These are phyloP conservation scores for Myodes glareolus DNA, from an alignment of 2,113 vertebrate species.

Conservation along the genomic window DNA sequence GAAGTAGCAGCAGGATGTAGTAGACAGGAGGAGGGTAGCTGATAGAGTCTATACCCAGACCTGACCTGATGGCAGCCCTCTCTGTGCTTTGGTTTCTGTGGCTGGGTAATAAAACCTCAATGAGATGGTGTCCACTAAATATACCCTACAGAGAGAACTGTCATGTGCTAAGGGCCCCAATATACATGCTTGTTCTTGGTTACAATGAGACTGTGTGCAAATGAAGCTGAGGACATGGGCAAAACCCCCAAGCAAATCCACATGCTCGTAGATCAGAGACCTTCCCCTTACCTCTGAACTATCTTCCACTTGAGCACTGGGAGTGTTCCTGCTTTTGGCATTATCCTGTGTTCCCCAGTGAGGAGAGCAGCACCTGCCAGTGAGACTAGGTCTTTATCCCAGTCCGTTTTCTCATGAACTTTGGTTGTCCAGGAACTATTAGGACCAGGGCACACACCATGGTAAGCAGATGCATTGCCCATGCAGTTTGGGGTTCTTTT, in stretches of 20 bases:
- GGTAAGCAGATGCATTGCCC: background rate
- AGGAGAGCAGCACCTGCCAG: background rate
- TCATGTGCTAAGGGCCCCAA: background rate
- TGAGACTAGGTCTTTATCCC: background rate
- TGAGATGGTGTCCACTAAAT: background rate
- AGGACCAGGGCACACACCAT: background rate
- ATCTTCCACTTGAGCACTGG: background rate
- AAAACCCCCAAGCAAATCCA: background rate
- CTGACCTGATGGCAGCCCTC: background rate
- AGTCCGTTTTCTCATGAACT: background rate
- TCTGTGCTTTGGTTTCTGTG: background rate
- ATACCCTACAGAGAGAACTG: background rate
- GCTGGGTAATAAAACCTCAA: background rate
- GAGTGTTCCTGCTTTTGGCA: background rate
- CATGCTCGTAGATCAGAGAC: background rate
- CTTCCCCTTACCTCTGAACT: background rate
- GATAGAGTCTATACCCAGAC: fast-evolving
- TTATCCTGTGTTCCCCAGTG: background rate
- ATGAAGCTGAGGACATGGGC: background rate
- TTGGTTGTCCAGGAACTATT: background rate
- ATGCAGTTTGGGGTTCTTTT: background rate
- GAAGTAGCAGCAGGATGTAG: background rate
- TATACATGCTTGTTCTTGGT: fast-evolving
- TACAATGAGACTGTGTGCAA: background rate
- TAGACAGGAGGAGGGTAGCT: background rate